phyloP scores from a whole-genome alignment of 2,797 vertebrate species.

The Microctenopoma lineatum region DNA sequence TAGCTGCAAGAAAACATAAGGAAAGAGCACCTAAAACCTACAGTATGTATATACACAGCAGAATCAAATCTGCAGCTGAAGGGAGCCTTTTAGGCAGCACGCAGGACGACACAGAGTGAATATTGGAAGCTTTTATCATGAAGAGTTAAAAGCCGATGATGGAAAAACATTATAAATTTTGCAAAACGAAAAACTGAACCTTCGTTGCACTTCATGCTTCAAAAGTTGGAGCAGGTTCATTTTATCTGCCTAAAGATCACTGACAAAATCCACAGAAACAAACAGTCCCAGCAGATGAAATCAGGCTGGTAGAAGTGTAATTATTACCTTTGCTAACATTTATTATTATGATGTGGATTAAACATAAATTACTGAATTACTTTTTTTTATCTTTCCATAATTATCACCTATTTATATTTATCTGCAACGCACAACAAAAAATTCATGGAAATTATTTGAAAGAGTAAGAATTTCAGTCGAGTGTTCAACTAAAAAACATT shows the following conservation, averaged over 20 bases:
- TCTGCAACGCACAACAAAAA: background rate
- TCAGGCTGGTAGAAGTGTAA: background rate
- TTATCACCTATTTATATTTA: background rate
- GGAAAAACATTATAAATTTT: constrained; percentile 77
- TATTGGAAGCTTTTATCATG: constrained; percentile 64
- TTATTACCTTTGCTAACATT: no score
- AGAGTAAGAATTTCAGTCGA: constrained; percentile 5
- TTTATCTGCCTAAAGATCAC: constrained; percentile 44
- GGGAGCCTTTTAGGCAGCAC: constrained; percentile 32
- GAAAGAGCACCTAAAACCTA: background rate
- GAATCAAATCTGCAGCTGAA: constrained; percentile 11
- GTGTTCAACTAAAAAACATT: background rate
- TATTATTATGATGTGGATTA: background rate
- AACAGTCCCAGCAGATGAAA: background rate
- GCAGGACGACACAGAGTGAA: constrained; percentile 41
- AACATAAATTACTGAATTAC: background rate
- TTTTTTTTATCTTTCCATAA: background rate
- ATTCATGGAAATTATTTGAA: background rate
- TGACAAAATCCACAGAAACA: constrained; percentile 26
- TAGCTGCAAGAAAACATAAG: background rate
- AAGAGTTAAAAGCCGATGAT: constrained; percentile 55
- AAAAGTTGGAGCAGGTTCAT: constrained; percentile 54
- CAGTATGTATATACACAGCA: background rate
- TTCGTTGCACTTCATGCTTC: constrained; percentile 57
- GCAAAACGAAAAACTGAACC: constrained; percentile 69